A percentile compares a stretch with the other conserved stretches of the same genome.
Evolutionary conservation across 2,888 invertebrate species (phyloP).

Genomic region (Steinernema carpocapsae): DNA sequence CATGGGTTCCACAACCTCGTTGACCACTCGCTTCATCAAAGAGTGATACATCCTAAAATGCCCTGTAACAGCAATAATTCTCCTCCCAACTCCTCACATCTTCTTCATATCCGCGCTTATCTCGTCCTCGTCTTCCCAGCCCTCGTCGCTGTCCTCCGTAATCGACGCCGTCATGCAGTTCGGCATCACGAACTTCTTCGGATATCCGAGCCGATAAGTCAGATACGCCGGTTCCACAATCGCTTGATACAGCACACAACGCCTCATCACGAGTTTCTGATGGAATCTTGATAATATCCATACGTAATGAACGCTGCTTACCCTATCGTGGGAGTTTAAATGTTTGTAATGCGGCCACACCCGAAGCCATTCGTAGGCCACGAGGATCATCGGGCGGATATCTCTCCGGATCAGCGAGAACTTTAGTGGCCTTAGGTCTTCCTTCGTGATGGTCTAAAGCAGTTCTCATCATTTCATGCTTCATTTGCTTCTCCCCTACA

Average conservation of each 20-base stretch:
- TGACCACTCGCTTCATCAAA: conserved; percentile 49
- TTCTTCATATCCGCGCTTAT: conserved; percentile 52
- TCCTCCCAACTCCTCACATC: conserved; percentile 42
- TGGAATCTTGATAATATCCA: background rate
- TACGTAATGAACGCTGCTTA: background rate
- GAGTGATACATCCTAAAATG: conserved; percentile 54
- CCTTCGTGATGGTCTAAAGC: conserved; percentile 49
- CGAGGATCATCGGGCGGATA: conserved; percentile 50
- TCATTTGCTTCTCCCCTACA: conserved; percentile 37
- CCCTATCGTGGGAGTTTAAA: conserved; percentile 46
- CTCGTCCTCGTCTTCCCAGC: conserved; percentile 54
- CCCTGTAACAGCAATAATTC: too few species aligned
- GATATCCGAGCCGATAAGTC: conserved; percentile 49
- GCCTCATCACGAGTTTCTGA: conserved; percentile 44
- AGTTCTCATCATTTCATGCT: background rate
- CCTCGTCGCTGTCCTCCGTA: conserved; percentile 46
- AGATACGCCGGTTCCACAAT: conserved; percentile 55
- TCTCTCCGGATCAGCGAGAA: conserved; percentile 52
- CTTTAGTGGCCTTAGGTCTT: conserved; percentile 51
- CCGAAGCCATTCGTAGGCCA: conserved; percentile 56
- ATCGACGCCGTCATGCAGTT: conserved; percentile 54
- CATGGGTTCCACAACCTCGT: conserved; percentile 52
- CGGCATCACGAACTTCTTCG: conserved; percentile 56
- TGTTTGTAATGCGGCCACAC: conserved; percentile 51
- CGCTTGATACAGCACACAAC: conserved; percentile 55